Conservation (phyloP, 2,888 invertebrate species). For the Melikaiella ostensackeni region DNA sequence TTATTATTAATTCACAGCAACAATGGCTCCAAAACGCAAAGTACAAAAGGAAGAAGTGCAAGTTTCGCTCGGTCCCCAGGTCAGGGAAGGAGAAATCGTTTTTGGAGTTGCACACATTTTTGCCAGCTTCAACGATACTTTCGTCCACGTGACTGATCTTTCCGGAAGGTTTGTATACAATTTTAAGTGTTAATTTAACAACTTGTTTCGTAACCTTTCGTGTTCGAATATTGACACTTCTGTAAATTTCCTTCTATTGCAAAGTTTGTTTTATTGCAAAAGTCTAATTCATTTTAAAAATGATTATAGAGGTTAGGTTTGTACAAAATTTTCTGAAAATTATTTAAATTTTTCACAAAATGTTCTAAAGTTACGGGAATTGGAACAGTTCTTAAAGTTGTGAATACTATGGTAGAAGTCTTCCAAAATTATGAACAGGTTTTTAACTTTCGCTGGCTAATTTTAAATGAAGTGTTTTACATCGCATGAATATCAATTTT, state of each 20-base stretch:
- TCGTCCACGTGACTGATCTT: constrained; percentile 99
- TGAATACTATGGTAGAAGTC: no score
- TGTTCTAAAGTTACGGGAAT: no score
- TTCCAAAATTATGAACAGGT: no score
- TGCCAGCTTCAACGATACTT: constrained; percentile 99
- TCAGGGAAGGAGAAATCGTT: constrained; percentile 97
- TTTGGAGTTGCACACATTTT: constrained; percentile 99
- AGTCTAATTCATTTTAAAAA: neutral
- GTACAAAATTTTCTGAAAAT: no score
- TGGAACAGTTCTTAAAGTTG: no score
- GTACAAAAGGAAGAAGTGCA: constrained; percentile 97
- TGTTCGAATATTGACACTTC: neutral
- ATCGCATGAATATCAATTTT: no score
- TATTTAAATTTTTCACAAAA: no score
- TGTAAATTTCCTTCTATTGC: no score
- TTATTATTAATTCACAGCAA: constrained; percentile 58
- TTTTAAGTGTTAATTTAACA: constrained; percentile 9
- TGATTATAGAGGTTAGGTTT: no score
- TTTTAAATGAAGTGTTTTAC: no score
- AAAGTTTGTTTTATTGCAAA: neutral
- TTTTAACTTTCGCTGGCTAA: no score
- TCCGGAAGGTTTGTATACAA: constrained; percentile 86
- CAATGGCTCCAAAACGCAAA: constrained; percentile 99
- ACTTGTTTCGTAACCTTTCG: neutral
- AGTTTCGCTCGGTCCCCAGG: constrained; percentile 96